phyloP scores from a whole-genome alignment of 2,888 invertebrate species.

The Acleris laterana region DNA sequence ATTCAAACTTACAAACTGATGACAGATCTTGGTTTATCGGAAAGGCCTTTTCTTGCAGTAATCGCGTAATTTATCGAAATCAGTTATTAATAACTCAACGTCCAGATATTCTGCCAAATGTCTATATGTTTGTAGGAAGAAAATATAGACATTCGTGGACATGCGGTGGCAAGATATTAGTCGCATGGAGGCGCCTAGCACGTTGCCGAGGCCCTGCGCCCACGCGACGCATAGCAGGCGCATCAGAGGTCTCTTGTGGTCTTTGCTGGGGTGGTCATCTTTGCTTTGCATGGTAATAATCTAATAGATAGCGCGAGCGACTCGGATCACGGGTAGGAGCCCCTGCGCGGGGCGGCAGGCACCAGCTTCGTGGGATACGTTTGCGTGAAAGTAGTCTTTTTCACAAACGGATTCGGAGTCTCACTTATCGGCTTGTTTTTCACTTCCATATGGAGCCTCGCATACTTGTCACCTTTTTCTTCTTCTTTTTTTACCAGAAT shows the following conservation, averaged over 20 bases:
- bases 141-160: conserved; percentile 64
- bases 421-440: conserved; percentile 58
- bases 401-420: conserved; percentile 66
- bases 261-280: conserved; percentile 39
- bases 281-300: conserved; percentile 46
- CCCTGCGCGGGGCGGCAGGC: conserved; percentile 70
- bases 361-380: conserved; percentile 70
- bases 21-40: not conserved
- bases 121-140: conserved; percentile 56
- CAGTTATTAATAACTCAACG: conserved; percentile 41
- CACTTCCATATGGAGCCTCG: conserved; percentile 72
- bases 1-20: not conserved
- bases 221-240: conserved; percentile 56
- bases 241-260: conserved; percentile 50
- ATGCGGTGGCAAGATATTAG: conserved; percentile 58
- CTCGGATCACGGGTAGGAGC: conserved; percentile 68
- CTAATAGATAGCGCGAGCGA: not conserved
- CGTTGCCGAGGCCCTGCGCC: conserved; percentile 55
- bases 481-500: conserved; percentile 72
- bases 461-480: conserved; percentile 74
- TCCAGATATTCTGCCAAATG: conserved; percentile 55
- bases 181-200: conserved; percentile 54
- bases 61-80: conserved; percentile 34
- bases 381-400: conserved; percentile 65
- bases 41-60: conserved; percentile 2